Evolutionary conservation across 2,113 vertebrate species (phyloP).

Genomic region (Eclectus roratus): DNA sequence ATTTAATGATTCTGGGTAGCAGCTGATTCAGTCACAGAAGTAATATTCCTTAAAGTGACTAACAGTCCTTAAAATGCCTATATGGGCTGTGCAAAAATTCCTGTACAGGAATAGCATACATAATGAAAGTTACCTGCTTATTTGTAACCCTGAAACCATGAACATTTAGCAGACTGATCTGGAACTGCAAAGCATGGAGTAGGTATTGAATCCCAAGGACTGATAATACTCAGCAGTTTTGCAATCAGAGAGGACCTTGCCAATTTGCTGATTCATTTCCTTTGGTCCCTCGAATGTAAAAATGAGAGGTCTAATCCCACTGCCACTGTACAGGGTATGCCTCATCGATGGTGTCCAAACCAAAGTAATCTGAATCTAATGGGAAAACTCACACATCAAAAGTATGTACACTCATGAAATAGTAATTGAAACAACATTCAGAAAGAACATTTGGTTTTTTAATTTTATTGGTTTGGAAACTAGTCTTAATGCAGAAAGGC

Average conservation of each 20-base stretch:
- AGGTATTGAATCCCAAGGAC: not conserved
- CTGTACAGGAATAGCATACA: not conserved
- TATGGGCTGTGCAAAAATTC: not conserved
- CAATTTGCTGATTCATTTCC: constrained; percentile 57
- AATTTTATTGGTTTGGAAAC: not conserved
- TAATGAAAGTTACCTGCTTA: not conserved
- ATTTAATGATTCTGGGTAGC: not conserved
- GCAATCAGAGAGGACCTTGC: constrained; percentile 25
- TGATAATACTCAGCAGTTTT: constrained; percentile 41
- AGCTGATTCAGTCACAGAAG: not conserved
- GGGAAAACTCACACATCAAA: constrained; percentile 40
- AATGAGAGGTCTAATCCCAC: constrained; percentile 27
- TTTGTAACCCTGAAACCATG: not conserved
- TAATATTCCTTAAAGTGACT: not conserved
- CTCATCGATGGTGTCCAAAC: not conserved
- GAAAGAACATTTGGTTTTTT: not conserved
- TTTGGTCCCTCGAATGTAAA: not conserved
- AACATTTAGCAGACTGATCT: not conserved
- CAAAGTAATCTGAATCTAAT: constrained; percentile 27
- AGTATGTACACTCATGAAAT: constrained; percentile 1
- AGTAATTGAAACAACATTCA: constrained; percentile 27
- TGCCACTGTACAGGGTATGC: constrained; percentile 12
- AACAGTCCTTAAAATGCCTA: not conserved
- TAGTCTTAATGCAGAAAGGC: constrained; percentile 11
- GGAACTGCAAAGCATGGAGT: not conserved